Evolutionary conservation across 2,888 invertebrate genomes (phyloP).

Genomic region (Autographa gamma): DNA sequence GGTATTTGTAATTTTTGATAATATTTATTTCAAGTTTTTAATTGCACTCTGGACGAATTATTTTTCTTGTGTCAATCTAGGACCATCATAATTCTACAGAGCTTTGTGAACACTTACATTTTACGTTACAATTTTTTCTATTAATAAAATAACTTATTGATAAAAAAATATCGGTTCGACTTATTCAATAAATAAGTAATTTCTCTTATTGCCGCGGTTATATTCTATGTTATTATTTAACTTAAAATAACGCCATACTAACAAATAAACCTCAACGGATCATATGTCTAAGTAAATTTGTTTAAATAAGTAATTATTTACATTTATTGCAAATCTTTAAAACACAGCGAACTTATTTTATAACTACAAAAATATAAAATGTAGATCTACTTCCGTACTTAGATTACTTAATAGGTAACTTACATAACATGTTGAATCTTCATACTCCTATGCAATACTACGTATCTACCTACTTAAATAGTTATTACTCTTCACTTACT

Average conservation of each 20-base stretch:
- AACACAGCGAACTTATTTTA: conserved; percentile 37
- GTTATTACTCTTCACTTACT: conserved; percentile 21
- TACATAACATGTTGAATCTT: background rate
- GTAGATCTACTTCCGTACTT: background rate
- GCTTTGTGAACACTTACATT: too few species aligned
- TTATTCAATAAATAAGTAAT: conserved; percentile 6
- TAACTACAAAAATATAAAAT: conserved; percentile 59
- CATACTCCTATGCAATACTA: background rate
- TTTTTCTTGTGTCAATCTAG: too few species aligned
- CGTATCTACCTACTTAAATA: conserved; percentile 30
- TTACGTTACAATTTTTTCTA: too few species aligned
- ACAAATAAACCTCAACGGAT: conserved; percentile 34
- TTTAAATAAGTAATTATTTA: conserved; percentile 58
- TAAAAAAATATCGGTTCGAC: too few species aligned
- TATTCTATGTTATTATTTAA: conserved; percentile 12
- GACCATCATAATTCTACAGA: too few species aligned
- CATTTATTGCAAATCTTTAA: conserved; percentile 55
- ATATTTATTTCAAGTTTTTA: too few species aligned
- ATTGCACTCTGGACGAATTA: too few species aligned
- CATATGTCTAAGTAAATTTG: conserved; percentile 16
- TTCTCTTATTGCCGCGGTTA: background rate
- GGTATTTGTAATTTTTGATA: too few species aligned
- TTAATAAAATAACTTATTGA: too few species aligned
- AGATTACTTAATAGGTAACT: background rate
- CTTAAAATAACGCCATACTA: conserved; percentile 38